Evolutionary conservation across 1,140 invertebrate genomes (phyloP).

Genomic region (Pteromalus puparum): DNA sequence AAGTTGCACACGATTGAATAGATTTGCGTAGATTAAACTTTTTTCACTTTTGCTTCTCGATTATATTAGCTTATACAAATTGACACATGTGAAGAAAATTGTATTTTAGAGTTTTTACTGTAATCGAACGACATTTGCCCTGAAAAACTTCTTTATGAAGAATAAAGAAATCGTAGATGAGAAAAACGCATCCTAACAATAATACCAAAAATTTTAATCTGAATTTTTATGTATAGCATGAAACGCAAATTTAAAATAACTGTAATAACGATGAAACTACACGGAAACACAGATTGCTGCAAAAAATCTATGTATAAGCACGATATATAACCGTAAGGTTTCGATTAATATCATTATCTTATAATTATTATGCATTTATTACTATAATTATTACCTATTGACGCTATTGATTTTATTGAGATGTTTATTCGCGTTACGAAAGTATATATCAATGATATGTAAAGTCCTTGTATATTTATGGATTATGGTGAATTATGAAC

Average conservation of each 20-base stretch:
- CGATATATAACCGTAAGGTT: conserved; percentile 7
- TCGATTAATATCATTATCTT: conserved; percentile 2
- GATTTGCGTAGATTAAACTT: too few species aligned
- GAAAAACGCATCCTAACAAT: too few species aligned
- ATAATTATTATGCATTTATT: conserved; percentile 5
- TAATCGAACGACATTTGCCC: too few species aligned
- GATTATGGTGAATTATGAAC: conserved; percentile 30
- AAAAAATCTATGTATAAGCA: not conserved
- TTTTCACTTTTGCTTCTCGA: not conserved
- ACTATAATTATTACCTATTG: conserved; percentile 15
- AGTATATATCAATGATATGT: conserved; percentile 18
- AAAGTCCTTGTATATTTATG: conserved; percentile 53
- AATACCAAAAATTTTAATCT: too few species aligned
- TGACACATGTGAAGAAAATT: too few species aligned
- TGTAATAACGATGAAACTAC: not conserved
- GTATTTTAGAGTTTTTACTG: too few species aligned
- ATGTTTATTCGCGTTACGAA: conserved; percentile 62
- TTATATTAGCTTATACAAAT: not conserved
- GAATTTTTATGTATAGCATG: too few species aligned
- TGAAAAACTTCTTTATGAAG: too few species aligned
- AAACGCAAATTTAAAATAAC: too few species aligned
- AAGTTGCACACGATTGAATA: too few species aligned
- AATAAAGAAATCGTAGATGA: too few species aligned
- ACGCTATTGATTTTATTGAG: conserved; percentile 63
- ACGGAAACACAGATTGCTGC: too few species aligned